A percentile compares a stretch with the other conserved stretches of the same genome.
Conservation (phyloP, 2,797 vertebrate genomes). For the Botia kubotai region DNA sequence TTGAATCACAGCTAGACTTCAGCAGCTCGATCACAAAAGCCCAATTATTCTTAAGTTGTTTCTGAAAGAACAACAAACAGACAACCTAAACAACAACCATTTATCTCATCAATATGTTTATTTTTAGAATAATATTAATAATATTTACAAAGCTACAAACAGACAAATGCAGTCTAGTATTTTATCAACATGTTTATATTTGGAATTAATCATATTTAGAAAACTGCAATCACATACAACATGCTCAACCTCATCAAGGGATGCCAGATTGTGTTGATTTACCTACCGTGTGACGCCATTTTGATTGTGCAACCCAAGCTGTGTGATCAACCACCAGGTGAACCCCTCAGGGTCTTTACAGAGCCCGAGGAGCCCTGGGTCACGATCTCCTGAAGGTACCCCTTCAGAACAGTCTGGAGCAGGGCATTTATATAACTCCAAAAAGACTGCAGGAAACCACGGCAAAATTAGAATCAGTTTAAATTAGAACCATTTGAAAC, state of each 20-base stretch:
- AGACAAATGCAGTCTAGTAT: not conserved
- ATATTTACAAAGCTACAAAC: constrained; percentile 15
- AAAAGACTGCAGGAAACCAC: constrained; percentile 80
- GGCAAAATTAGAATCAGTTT: not conserved
- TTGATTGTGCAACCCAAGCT: constrained; percentile 83
- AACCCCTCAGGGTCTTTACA: constrained; percentile 90
- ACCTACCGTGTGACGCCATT: constrained; percentile 85
- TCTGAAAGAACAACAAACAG: constrained; percentile 73
- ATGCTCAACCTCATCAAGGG: too few relatives aligned
- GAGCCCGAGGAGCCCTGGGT: constrained; percentile 68
- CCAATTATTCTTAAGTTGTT: constrained; percentile 87
- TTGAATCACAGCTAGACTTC: constrained; percentile 82
- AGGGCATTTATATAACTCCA: constrained; percentile 87
- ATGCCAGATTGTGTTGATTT: constrained; percentile 25
- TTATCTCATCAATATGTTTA: not conserved
- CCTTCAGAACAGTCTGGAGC: constrained; percentile 80
- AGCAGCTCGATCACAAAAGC: constrained; percentile 87
- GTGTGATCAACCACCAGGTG: constrained; percentile 93
- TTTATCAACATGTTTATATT: not conserved
- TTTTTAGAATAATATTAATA: not conserved
- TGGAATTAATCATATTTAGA: not conserved
- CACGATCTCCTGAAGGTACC: constrained; percentile 65
- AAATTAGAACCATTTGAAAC: not conserved
- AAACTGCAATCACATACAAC: not conserved
- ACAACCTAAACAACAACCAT: constrained; percentile 1